These are phyloP conservation scores for Drosophila takahashii DNA, from an alignment of 1,140 invertebrate species.

Conservation along the genomic window DNA sequence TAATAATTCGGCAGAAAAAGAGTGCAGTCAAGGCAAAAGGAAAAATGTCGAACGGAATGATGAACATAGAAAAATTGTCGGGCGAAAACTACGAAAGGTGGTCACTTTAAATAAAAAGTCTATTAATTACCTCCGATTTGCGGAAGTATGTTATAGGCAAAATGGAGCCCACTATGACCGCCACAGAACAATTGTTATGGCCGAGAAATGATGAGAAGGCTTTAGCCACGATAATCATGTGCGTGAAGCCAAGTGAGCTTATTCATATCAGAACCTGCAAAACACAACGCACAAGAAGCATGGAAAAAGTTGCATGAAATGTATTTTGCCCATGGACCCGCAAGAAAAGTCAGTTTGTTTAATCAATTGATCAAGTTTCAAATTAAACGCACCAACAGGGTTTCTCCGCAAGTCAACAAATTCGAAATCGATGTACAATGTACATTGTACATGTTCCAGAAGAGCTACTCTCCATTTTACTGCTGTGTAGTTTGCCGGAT, in stretches of 20 bases:
- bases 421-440: no score
- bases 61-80: conserved; percentile 1
- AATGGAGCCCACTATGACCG: not conserved
- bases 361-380: not conserved
- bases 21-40: not conserved
- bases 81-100: no score
- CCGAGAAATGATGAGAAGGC: conserved; percentile 2
- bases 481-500: no score
- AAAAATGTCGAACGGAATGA: not conserved
- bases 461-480: no score
- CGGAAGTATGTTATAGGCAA: not conserved
- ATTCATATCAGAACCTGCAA: not conserved
- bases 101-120: no score
- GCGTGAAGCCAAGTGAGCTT: not conserved
- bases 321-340: not conserved
- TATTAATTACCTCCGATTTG: no score
- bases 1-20: not conserved
- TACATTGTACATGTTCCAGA: no score
- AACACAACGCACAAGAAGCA: no score
- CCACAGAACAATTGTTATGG: not conserved
- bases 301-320: not conserved
- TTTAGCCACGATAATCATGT: not conserved
- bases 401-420: not conserved
- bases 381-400: not conserved
- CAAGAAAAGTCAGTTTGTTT: not conserved